Evolutionary conservation across 2,888 invertebrate species (phyloP).

Genomic region (Oasisia sp.): DNA sequence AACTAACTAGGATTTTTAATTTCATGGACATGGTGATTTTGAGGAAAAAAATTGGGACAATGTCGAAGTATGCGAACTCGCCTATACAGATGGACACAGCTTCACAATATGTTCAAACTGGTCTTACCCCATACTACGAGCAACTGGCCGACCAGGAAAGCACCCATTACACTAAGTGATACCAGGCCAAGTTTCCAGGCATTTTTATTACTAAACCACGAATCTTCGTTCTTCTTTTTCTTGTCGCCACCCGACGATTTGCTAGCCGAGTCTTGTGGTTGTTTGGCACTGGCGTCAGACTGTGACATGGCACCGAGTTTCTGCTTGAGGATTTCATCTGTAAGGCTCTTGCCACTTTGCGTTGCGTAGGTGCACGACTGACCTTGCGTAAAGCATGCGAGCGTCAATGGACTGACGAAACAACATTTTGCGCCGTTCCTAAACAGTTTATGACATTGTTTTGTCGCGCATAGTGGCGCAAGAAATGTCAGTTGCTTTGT

Average conservation of each 20-base stretch:
- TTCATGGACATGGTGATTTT: no score
- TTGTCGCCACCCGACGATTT: neutral
- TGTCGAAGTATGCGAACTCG: no score
- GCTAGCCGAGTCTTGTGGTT: neutral
- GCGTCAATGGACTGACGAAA: neutral
- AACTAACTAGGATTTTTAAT: no score
- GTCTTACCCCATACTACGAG: conserved; percentile 50
- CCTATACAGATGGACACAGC: neutral
- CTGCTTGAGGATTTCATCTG: conserved; percentile 17
- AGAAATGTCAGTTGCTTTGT: conserved; percentile 9
- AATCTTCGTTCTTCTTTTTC: conserved; percentile 35
- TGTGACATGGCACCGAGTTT: conserved; percentile 17
- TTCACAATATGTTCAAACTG: neutral
- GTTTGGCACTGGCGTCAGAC: neutral
- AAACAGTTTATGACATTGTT: conserved; percentile 13
- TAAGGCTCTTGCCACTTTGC: neutral
- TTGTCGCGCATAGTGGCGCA: conserved; percentile 6
- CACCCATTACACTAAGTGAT: conserved; percentile 43
- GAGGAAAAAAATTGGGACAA: no score
- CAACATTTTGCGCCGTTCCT: conserved; percentile 13
- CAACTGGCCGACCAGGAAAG: conserved; percentile 44
- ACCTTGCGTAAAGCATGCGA: conserved; percentile 4
- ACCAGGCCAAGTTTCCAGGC: conserved; percentile 56
- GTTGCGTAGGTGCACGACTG: neutral
- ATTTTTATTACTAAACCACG: conserved; percentile 53